These are phyloP conservation scores for Acronicta aceris DNA, from an alignment of 2,888 invertebrate genomes.

Conservation along the genomic window DNA sequence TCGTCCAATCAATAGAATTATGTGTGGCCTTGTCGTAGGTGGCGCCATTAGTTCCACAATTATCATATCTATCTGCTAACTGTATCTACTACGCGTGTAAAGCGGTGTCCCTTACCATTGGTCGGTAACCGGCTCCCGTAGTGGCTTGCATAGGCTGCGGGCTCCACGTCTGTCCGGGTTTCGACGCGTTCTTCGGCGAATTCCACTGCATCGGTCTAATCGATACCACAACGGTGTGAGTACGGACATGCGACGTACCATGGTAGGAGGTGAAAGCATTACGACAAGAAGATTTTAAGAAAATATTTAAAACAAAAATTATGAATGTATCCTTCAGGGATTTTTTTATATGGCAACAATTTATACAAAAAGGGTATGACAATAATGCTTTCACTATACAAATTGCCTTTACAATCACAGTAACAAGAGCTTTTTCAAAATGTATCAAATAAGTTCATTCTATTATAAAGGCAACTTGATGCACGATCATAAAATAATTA, in stretches of 20 bases:
- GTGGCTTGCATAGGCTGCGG: slow-evolving; percentile 97
- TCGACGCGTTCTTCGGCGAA: slow-evolving; percentile 95
- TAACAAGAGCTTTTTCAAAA: neutral
- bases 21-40: too few relatives aligned
- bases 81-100: slow-evolving; percentile 28
- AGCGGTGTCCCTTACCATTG: slow-evolving; percentile 91
- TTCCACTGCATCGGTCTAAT: slow-evolving; percentile 96
- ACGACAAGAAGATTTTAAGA: slow-evolving; percentile 10
- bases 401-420: slow-evolving; percentile 33
- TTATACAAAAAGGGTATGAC: slow-evolving; percentile 1
- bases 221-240: slow-evolving; percentile 64
- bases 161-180: slow-evolving; percentile 94
- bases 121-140: slow-evolving; percentile 95
- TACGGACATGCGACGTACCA: slow-evolving; percentile 55
- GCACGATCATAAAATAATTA: slow-evolving; percentile 34
- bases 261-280: slow-evolving; percentile 48
- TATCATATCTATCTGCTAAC: too few relatives aligned
- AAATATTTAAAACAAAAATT: neutral
- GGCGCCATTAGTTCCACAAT: too few relatives aligned
- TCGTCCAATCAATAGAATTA: too few relatives aligned
- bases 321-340: slow-evolving; percentile 7
- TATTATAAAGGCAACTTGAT: slow-evolving; percentile 39
- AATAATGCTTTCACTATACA: slow-evolving; percentile 48
- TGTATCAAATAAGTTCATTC: neutral
- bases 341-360: slow-evolving; percentile 9